phyloP scores from a whole-genome alignment of 2,888 invertebrate species.

The Drosophila multiciliata region DNA sequence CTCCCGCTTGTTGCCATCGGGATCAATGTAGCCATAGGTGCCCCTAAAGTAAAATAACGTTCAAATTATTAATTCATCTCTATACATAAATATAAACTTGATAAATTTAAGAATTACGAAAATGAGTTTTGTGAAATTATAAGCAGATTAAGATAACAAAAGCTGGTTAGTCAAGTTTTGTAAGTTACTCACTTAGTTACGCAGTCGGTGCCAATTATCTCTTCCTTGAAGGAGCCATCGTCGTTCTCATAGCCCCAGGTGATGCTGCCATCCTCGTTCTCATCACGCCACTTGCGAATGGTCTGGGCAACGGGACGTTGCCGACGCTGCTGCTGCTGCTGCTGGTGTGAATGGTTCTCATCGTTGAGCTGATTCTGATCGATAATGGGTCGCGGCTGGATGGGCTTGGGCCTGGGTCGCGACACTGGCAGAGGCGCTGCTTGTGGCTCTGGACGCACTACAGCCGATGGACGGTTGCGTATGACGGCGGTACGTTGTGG shows the following conservation, averaged over 20 bases:
- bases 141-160: background rate
- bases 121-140: background rate
- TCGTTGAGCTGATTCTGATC: constrained; percentile 81
- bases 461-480: constrained; percentile 76
- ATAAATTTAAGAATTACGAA: background rate
- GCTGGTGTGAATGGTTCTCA: constrained; percentile 69
- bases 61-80: background rate
- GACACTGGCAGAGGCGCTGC: constrained; percentile 79
- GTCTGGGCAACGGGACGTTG: constrained; percentile 91
- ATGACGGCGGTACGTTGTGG: constrained; percentile 86
- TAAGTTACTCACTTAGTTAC: constrained; percentile 86
- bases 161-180: background rate
- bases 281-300: constrained; percentile 90
- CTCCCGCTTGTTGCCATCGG: constrained; percentile 92
- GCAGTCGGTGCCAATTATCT: constrained; percentile 92
- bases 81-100: background rate
- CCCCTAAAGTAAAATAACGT: constrained; percentile 85
- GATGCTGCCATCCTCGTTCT: constrained; percentile 91
- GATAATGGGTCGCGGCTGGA: constrained; percentile 82
- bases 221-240: constrained; percentile 94
- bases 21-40: constrained; percentile 93
- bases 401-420: constrained; percentile 79
- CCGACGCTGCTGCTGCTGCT: constrained; percentile 70
- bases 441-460: constrained; percentile 82
- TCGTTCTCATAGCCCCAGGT: constrained; percentile 96